A percentile compares a stretch with the other conserved stretches of the same genome.
phyloP scores from a whole-genome alignment of 2,113 vertebrate species.

The Malurus melanocephalus region DNA sequence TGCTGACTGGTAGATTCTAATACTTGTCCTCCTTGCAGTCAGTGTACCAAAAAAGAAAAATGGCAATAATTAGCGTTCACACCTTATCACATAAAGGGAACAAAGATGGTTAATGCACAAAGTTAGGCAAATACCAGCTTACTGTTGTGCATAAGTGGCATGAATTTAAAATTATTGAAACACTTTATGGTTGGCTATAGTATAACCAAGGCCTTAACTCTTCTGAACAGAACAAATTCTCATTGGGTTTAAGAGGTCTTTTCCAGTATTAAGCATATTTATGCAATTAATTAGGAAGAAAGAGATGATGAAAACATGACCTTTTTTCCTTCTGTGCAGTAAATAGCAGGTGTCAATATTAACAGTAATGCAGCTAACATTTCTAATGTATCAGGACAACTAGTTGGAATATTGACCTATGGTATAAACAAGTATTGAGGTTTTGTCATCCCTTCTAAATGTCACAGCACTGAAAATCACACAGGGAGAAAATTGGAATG shows the following conservation, averaged over 20 bases:
- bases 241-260: background rate
- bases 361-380: background rate
- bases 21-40: background rate
- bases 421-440: background rate
- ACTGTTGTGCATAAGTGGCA: background rate
- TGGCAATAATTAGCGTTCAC: background rate
- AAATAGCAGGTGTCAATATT: background rate
- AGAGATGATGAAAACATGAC: background rate
- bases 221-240: background rate
- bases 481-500: background rate
- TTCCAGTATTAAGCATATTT: background rate
- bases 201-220: background rate
- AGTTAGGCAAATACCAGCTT: background rate
- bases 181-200: background rate
- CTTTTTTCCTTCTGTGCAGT: background rate
- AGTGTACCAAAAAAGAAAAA: background rate
- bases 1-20: background rate
- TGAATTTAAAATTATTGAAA: background rate
- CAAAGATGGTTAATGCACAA: background rate
- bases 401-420: background rate
- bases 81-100: background rate
- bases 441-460: slow-evolving; percentile 16
- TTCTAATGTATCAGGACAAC: background rate
- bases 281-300: background rate
- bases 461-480: background rate